Evolutionary conservation across 2,888 invertebrate genomes (phyloP), one percentile per base, ranked within the genome.

Genomic region (Sminthurides aquaticus): DNA sequence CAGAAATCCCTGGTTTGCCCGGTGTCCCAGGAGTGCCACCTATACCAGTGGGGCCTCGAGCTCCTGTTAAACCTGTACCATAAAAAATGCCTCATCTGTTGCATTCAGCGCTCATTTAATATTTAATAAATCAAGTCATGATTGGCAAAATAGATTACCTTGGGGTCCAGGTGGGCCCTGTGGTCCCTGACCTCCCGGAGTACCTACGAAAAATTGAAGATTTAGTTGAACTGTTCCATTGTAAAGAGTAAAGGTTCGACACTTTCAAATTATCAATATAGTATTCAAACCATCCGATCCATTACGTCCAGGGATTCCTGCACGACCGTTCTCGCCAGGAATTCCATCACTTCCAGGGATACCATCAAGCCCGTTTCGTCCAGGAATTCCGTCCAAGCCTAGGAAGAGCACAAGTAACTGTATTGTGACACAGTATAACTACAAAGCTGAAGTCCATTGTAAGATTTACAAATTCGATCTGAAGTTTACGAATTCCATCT

Each of bases 281-380:
- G n/a, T n/a, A n/a, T n/a, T 43, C 43, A 49, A 80, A 80, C 87
- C 87, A 68, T 87, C 82, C 26, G 82, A 85, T 48, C 91, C 91
- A 68, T 71, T 72, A 75, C 77, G 66, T 60, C 89, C 85, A 72
- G 86, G 83, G 8, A 66, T 69, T 67, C 82, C 79, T 3, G 76
- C 72, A 43, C 74, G 65, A 0, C 90, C 90, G 72, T 89, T 84
- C 2, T 82, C 79, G 0, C 91, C 91, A 0, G 89, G 87, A 27
- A 75, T 73, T 3, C 92, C 93, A 68, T 91, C 83, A 1, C 83
- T 82, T 0, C 86, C 87, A 0, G 85, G 83, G 55, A 82, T 76
- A 1, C 91, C 91, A 74, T 90, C 91, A 22, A 88, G 84, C 0
- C 94, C 93, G 68, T 90, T 90, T 62, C 91, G 82, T 1, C 93